Base-by-base conservation (phyloP, 1,140 invertebrate species). In the Eumeta japonica region DNA sequence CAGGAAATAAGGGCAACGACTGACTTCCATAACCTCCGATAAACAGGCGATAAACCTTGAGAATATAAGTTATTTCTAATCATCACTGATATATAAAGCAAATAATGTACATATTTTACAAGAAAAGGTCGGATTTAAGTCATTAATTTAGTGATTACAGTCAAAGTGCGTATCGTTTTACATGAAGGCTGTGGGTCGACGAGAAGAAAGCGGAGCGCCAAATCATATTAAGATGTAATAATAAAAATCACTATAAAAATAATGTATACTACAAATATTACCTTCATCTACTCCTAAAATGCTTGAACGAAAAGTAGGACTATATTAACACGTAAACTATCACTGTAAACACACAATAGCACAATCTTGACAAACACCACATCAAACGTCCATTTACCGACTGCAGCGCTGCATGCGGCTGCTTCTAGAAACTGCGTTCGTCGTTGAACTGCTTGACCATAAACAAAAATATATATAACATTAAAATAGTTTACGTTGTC, bases 321-420 rank as follows among this genome's bases (percentile, higher is more conserved):
- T 68, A 68, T 65, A 72, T 46, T 65, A 61, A 64, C 60, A 55
- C 52, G 59, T 52, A 63, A 61, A 71, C 64, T 36, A 58, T 67
- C 66, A 70, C 72, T 70, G 72, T 73, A 76, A 76, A 76, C 72
- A 76, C 66, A 74, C 68, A 73, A 73, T 58, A 68, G 62, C 67
- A 73, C 72, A 70, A 71, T 62, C 70, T 74, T 74, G 68, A 74
- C 70, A 74, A 68, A 73, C 73, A 76, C 73, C 60, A 76, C 73
- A 74, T 74, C 68, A 74, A 76, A 74, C 73, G 70, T 73, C 67
- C 73, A 76, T 74, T 76, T 73, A 74, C 68, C 65, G 65, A 74
- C 73, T 74, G 58, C 59, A 72, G 73, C 73, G 68, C 63, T 65
- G 65, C 52, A 57, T 48, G 58, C 54, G 68, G 62, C 42, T 19